Base-by-base conservation (phyloP, 2,113 vertebrate species). In the Brachyistius frenatus region DNA sequence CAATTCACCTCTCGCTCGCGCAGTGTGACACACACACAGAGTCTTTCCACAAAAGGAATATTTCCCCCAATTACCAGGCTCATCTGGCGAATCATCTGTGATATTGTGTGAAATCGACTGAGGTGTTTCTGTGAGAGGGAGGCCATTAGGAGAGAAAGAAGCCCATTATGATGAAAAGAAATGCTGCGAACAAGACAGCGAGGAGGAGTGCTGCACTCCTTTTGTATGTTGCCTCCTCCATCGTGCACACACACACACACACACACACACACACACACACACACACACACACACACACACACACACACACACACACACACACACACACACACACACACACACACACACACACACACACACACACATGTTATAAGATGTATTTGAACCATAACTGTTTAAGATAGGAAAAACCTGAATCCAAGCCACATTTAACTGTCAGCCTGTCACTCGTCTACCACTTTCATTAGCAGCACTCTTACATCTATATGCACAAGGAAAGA, bases 91-190 rank as follows among this genome's bases (percentile, higher is more conserved):
- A 70, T 78, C 81, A 66, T 64, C 66, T 11, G 56, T n/a, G 78
- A 73, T 78, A 87, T 81, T 88, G 83, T 86, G 83, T 81, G 70
- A 78, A 89, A 91, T 87, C 49, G 82, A 76, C 83, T 75, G 81
- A 74, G 83, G 84, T 75, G 53, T 66, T 81, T 73, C 74, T 66
- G 54, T 50, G 75, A 79, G 81, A 64, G 57, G 74, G 66, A 69
- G 61, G 62, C 78, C 82, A 78, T 84, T 78, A 81, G 69, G 83
- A 83, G 78, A 88, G 73, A 83, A 86, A 72, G 62, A 60, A 70
- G 75, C 71, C 86, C 72, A 90, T 91, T 87, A 84, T 60, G 76
- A 91, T 80, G 77, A 87, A 64, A 44, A 44, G 41, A 44, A 10
- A 44, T 10, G 41, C 41, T 11, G 41, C 9, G 41, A 44, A 44